Evolutionary conservation across 2,888 invertebrate species (phyloP).

Genomic region (Aquatica leii): DNA sequence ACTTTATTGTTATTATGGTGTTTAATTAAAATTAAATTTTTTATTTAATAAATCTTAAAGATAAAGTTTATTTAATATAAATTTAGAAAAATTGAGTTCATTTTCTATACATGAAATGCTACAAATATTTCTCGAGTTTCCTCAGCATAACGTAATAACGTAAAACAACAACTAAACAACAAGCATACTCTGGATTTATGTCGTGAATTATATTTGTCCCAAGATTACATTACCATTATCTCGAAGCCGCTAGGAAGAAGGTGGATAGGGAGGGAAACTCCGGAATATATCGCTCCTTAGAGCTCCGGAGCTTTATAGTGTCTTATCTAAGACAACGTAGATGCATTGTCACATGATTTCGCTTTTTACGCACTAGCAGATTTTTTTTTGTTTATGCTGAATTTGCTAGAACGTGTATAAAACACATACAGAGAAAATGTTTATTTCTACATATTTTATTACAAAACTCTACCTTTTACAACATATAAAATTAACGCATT

Average conservation of each 20-base stretch:
- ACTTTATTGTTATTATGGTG: too few relatives aligned
- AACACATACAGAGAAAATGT: background rate
- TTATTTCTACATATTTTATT: slow-evolving; percentile 12
- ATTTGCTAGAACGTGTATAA: background rate
- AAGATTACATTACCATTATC: slow-evolving; percentile 60
- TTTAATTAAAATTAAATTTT: too few relatives aligned
- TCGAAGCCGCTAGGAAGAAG: slow-evolving; percentile 49
- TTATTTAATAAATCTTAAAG: too few relatives aligned
- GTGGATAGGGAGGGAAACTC: slow-evolving; percentile 35
- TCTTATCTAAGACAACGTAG: slow-evolving; percentile 42
- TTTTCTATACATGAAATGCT: too few relatives aligned
- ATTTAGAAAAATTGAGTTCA: too few relatives aligned
- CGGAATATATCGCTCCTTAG: slow-evolving; percentile 41
- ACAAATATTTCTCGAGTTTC: slow-evolving; percentile 48
- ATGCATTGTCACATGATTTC: slow-evolving; percentile 42
- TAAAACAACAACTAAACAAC: slow-evolving; percentile 56
- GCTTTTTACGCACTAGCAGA: slow-evolving; percentile 35
- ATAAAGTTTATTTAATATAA: too few relatives aligned
- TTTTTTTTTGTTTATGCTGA: background rate
- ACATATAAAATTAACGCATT: slow-evolving; percentile 35
- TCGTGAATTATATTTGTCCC: slow-evolving; percentile 58
- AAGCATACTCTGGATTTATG: slow-evolving; percentile 56
- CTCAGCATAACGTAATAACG: slow-evolving; percentile 52
- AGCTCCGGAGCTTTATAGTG: slow-evolving; percentile 37
- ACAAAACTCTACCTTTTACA: slow-evolving; percentile 29